A percentile compares a stretch with the other conserved stretches of the same genome.
These are phyloP conservation scores for Mesocricetus auratus DNA, from an alignment of 2,113 vertebrate genomes.

Conservation along the genomic window DNA sequence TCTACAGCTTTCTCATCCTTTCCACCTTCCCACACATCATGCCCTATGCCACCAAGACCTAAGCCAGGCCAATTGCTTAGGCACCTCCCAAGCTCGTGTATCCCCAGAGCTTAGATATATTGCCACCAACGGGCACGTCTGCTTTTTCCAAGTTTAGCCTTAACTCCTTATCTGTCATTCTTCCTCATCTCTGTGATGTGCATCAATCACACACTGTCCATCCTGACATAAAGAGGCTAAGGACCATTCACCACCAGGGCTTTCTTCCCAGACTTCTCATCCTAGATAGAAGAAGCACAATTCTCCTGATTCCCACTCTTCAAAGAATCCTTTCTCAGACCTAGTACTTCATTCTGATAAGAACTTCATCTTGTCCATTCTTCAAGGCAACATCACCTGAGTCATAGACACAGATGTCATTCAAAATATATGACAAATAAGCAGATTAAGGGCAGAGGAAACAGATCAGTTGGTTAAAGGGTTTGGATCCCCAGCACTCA, in stretches of 20 bases:
- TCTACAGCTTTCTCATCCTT: background rate
- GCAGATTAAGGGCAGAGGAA: background rate
- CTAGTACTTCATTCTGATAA: background rate
- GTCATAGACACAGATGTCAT: background rate
- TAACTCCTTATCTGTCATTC: constrained; percentile 12
- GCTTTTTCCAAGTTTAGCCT: background rate
- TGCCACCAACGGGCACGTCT: background rate
- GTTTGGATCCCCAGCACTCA: background rate
- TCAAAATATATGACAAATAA: background rate
- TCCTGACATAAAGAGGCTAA: background rate
- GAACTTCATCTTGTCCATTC: background rate
- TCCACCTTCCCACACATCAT: background rate
- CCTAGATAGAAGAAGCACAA: background rate
- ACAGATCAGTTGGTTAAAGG: background rate
- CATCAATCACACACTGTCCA: background rate
- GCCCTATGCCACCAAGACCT: background rate
- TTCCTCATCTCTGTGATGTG: background rate
- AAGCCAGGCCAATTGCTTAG: background rate
- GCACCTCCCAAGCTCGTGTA: background rate
- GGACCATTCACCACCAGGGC: background rate
- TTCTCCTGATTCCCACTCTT: background rate
- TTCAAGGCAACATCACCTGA: background rate
- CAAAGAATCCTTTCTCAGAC: background rate
- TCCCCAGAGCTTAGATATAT: background rate
- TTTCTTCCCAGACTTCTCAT: background rate